These are phyloP conservation scores for Dipodomys spectabilis DNA, from an alignment of 2,113 vertebrate genomes.

Conservation along the genomic window DNA sequence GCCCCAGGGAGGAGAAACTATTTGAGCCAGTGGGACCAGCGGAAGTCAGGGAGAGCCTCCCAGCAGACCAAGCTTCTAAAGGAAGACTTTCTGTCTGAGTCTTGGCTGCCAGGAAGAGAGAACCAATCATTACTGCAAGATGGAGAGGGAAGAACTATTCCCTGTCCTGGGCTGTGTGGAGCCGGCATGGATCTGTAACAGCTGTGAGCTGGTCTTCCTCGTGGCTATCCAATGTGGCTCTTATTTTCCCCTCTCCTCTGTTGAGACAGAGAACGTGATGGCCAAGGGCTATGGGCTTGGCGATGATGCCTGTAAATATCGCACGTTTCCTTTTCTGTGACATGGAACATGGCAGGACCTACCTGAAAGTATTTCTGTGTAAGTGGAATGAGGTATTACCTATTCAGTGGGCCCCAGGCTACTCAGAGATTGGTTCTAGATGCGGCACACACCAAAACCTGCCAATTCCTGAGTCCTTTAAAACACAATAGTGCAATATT, in stretches of 20 bases:
- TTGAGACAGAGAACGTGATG: background rate
- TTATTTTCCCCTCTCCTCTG: background rate
- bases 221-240: rapidly evolving
- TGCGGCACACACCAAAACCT: too few relatives aligned
- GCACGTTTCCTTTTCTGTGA: background rate
- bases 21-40: constrained; percentile 7
- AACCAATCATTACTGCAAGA: background rate
- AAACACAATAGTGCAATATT: too few relatives aligned
- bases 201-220: background rate
- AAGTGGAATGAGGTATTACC: background rate
- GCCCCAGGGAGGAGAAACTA: constrained; percentile 24
- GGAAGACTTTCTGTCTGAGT: constrained; percentile 59
- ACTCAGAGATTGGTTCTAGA: background rate
- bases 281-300: background rate
- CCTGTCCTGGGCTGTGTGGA: background rate
- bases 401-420: rapidly evolving
- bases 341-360: background rate
- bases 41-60: constrained; percentile 27
- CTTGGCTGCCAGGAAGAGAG: constrained; percentile 64
- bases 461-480: background rate
- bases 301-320: rapidly evolving
- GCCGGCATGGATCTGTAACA: rapidly evolving
- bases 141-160: background rate
- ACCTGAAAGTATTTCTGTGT: background rate
- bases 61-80: constrained; percentile 42